Evolutionary conservation across 1,140 invertebrate species (phyloP), one percentile per base, ranked within the genome.

Genomic region (Tribolium madens): DNA sequence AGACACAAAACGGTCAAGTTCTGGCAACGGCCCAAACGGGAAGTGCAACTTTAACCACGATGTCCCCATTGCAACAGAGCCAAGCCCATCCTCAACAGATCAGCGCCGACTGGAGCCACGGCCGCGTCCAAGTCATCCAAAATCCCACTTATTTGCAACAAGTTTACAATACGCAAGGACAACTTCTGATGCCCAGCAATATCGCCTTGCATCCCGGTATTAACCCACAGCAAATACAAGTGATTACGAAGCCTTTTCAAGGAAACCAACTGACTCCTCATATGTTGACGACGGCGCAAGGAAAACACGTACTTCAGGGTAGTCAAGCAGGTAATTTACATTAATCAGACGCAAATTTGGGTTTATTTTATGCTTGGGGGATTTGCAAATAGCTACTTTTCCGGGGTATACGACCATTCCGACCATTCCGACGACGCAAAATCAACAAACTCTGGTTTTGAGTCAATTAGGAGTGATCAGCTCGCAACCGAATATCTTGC

Each of bases 201-300:
- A 89, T 94, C 33, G 88, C 92, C 0, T 87, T 94, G 14, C 93
- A 94, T 85, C 90, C 92, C 9, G 90, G 92, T 12, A 89, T 95
- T 75, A 93, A 94, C 82, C 93, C 93, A 42, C 93, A 94, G 46
- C 92, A 93, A 48, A 93, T 94, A 80, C 93, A 94, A 87, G 92
- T 93, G 84, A 94, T 94, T 70, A 90, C 93, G 2, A 95, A 95
- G 84, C 91, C 93, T 0, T 95, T 95, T 83, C 93, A 94, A 85
- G 90, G 92, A 0, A 92, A 92, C 75, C 93, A 94, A 81, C 84
- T 94, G 3, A 90, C 90, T 1, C 92, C 92, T 0, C 94, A 95
- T 80, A 94, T 95, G 92, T 84, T 95, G 36, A 92, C 93, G 0
- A 89, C 93, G 0, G 88, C 91, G 50, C 92, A 88, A 85, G 91